Percentiles rank a stretch among this genome's conserved stretches.
phyloP scores from a whole-genome alignment of 1,140 invertebrate genomes.

The Arion vulgaris region DNA sequence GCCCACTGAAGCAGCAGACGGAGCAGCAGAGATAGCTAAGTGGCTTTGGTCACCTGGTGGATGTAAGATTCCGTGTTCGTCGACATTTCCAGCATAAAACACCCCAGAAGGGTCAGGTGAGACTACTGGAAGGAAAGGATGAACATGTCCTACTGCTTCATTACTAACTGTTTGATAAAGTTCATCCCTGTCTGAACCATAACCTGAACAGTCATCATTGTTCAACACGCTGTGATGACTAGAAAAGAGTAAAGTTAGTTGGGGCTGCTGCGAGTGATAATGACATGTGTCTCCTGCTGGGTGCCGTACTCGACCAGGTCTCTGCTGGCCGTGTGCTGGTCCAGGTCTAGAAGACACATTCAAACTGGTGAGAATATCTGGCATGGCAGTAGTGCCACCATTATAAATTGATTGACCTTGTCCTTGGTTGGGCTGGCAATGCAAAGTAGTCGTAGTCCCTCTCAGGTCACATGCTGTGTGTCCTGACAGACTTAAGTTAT shows the following conservation, averaged over 20 bases:
- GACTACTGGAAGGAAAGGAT: neutral
- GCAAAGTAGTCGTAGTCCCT: neutral
- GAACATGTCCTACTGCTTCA: no score
- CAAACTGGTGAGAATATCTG: neutral
- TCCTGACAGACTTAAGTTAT: neutral
- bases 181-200: slow-evolving; percentile 12
- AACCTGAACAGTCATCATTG: slow-evolving; percentile 3
- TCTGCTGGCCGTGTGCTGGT: neutral
- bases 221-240: neutral
- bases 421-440: neutral
- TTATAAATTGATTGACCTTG: neutral
- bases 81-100: slow-evolving; percentile 11
- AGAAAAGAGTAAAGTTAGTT: neutral
- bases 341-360: neutral
- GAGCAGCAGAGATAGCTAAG: neutral
- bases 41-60: neutral
- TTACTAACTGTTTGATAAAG: neutral
- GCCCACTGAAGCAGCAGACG: neutral
- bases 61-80: slow-evolving; percentile 22
- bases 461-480: neutral
- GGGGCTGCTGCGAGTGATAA: neutral
- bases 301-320: neutral
- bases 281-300: slow-evolving; percentile 8
- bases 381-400: neutral
- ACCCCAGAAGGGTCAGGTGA: neutral